Evolutionary conservation across 2,113 vertebrate genomes (phyloP), one percentile per base, ranked within the genome.

Genomic region (Jacana jacana): DNA sequence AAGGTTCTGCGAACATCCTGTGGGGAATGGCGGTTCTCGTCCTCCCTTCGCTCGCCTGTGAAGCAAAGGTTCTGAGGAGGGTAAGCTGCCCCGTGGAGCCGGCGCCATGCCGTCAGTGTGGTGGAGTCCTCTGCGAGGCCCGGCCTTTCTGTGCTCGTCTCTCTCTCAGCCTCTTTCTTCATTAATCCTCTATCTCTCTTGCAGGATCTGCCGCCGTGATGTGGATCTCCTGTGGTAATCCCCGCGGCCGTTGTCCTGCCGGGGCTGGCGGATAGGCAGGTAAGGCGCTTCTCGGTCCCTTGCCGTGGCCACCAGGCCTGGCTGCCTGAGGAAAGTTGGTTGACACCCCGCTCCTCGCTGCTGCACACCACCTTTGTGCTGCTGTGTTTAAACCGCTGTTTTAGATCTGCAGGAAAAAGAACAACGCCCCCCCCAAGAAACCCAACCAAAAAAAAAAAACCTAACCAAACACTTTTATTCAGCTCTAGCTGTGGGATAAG

Each of bases 301-400:
- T 5, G 35, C 3, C 8, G 2, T 30, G 44, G 64, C 35, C 27
- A 48, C 23, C 4, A 46, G 61, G 52, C 39, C 54, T 23, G 1
- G 35, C 71, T 10, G 51, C 52, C 46, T 10, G 35, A 4, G 20
- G 7, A 9, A 44, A 44, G 18, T 2, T 33, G 23, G 11, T 0
- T 2, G 10, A 18, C 39, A 18, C 15, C 20, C 35, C 0, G 14
- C 12, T 22, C 17, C 2, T 14, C 0, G 4, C 35, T 23, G 61
- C 31, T 9, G 31, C n/a, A 7, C 42, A 17, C 17, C 46, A 54
- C 17, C 11, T 13, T 14, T 23, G 8, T 18, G 54, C 11, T 6
- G 83, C 30, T 13, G 75, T 7, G 49, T 17, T 48, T 31, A 40
- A 31, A n/a, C 44, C 39, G 1, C 22, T 8, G 40, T 40, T 42